Conservation (phyloP, 2,888 invertebrate species). For the Nymphalis urticae region DNA sequence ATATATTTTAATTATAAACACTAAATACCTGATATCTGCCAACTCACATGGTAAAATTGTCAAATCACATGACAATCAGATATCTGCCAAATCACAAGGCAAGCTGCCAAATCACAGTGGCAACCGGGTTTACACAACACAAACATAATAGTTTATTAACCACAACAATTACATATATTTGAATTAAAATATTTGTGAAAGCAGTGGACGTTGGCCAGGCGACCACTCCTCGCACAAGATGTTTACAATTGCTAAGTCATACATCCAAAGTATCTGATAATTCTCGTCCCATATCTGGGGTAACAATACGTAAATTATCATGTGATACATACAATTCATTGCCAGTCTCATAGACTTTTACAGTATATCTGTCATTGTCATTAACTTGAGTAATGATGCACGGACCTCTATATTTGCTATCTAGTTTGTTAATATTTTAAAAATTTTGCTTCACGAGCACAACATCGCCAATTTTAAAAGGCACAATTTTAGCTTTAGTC, state of each 20-base stretch:
- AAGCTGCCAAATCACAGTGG: too few species aligned
- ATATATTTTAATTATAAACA: too few species aligned
- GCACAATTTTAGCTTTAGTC: constrained; percentile 9
- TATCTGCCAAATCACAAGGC: too few species aligned
- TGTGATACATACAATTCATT: background rate
- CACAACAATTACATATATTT: background rate
- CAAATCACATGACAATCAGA: too few species aligned
- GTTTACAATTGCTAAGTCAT: background rate
- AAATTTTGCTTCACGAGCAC: background rate
- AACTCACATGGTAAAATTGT: too few species aligned
- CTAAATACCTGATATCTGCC: too few species aligned
- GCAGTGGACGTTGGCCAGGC: background rate
- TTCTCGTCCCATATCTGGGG: background rate
- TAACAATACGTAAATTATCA: background rate
- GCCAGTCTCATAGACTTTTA: background rate
- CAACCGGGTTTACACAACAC: too few species aligned
- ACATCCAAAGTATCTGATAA: background rate
- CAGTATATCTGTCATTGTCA: constrained; percentile 1
- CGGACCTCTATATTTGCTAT: background rate
- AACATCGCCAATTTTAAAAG: constrained; percentile 7
- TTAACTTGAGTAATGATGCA: background rate
- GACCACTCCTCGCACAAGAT: background rate
- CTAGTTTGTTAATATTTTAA: background rate
- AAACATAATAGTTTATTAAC: too few species aligned
- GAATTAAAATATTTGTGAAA: background rate